These are phyloP conservation scores for Nyctibius grandis DNA, from an alignment of 2,797 vertebrate species.

Conservation along the genomic window DNA sequence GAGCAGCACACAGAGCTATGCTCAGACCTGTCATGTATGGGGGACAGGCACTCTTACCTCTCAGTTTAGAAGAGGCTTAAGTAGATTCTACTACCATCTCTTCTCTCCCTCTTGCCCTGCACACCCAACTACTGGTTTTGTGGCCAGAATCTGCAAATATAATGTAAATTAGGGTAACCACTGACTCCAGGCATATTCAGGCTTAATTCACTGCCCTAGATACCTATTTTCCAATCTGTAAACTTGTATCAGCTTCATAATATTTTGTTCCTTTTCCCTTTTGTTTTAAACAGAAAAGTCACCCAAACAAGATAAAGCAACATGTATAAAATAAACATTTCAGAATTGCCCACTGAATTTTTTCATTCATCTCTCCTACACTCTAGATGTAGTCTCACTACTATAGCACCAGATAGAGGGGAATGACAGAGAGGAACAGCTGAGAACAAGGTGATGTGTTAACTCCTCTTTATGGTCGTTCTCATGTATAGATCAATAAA, in stretches of 20 bases:
- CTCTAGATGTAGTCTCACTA: background rate
- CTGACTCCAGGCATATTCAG: background rate
- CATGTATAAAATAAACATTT: background rate
- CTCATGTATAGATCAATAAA: background rate
- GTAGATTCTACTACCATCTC: background rate
- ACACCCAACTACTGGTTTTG: background rate
- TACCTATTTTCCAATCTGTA: background rate
- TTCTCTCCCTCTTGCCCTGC: background rate
- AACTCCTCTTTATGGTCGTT: background rate
- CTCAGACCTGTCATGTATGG: background rate
- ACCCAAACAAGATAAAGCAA: background rate
- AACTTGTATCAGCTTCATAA: background rate
- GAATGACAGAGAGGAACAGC: background rate
- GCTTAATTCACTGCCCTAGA: background rate
- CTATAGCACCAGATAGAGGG: background rate
- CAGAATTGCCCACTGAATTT: background rate
- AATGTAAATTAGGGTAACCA: background rate
- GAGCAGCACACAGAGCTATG: background rate
- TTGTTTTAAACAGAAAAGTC: background rate
- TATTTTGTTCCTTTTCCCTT: background rate
- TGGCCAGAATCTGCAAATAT: background rate
- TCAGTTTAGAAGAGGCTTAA: background rate
- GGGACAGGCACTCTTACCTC: background rate
- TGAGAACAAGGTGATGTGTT: background rate
- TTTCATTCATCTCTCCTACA: background rate